These are phyloP conservation scores for Coracias cyanogaster DNA, from an alignment of 2,797 vertebrate species.

Conservation along the genomic window DNA sequence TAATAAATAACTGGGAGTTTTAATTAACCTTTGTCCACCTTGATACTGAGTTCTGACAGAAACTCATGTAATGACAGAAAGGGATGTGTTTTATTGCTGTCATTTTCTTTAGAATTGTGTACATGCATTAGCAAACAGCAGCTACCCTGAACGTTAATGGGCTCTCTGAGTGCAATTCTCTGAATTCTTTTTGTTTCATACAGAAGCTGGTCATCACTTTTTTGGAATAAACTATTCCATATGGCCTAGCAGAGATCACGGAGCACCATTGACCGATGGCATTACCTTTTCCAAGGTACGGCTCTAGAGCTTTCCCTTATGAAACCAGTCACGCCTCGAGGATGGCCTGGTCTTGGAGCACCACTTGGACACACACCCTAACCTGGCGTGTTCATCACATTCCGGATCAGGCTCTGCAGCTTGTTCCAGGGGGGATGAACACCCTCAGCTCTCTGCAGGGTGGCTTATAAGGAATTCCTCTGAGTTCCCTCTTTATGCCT, in stretches of 20 bases:
- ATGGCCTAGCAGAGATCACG: background rate
- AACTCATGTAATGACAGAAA: background rate
- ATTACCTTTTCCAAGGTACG: background rate
- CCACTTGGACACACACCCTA: background rate
- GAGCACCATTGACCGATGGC: background rate
- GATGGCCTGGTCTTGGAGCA: background rate
- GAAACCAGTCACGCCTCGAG: fast-evolving
- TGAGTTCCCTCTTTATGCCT: background rate
- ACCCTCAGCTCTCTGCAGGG: background rate
- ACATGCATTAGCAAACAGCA: background rate
- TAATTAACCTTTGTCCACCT: conserved; percentile 11
- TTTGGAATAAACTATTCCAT: background rate
- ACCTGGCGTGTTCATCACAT: background rate
- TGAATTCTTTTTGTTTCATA: background rate
- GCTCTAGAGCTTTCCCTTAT: background rate
- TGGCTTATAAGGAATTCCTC: background rate
- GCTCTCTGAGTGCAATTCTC: background rate
- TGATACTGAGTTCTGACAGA: background rate
- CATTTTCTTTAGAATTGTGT: background rate
- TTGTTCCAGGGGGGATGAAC: background rate
- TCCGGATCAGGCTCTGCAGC: background rate
- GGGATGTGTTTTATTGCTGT: background rate
- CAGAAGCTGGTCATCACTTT: background rate
- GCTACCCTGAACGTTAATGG: background rate
- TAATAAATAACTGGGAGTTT: conserved; percentile 9